phyloP scores from a whole-genome alignment of 1,140 invertebrate genomes.

The Hylyphantes graminicola region DNA sequence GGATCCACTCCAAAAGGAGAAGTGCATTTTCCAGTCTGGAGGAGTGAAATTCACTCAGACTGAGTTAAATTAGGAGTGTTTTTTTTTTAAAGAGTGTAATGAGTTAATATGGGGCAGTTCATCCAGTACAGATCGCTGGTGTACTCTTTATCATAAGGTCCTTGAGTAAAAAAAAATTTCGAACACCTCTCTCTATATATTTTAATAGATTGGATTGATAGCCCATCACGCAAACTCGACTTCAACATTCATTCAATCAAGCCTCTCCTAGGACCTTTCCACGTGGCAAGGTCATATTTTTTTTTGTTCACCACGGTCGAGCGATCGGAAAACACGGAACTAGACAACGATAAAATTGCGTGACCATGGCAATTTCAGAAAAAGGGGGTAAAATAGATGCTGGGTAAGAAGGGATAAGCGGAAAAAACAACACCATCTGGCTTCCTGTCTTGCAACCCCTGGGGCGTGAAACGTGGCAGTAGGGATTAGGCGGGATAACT shows the following conservation, averaged over 20 bases:
- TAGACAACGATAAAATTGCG: conserved; percentile 3
- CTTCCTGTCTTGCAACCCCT: conserved; percentile 11
- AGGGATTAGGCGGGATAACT: too few relatives aligned
- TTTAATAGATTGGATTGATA: background rate
- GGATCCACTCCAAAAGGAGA: too few relatives aligned
- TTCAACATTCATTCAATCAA: too few relatives aligned
- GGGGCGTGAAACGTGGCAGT: too few relatives aligned
- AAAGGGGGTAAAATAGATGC: background rate
- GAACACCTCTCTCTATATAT: background rate
- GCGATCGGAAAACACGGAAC: conserved; percentile 49
- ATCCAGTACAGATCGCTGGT: too few relatives aligned
- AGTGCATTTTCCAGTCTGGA: too few relatives aligned
- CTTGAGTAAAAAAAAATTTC: background rate
- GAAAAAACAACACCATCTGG: conserved; percentile 4
- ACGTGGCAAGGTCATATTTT: background rate
- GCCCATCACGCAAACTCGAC: background rate
- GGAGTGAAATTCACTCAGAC: too few relatives aligned
- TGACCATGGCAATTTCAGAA: conserved; percentile 16
- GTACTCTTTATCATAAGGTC: background rate
- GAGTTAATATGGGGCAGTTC: too few relatives aligned
- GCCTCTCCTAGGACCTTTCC: background rate
- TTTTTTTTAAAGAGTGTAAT: too few relatives aligned
- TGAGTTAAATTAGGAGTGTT: too few relatives aligned
- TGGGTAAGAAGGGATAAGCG: background rate
- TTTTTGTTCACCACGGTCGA: conserved; percentile 19